These are phyloP conservation scores for Notothenia rossii DNA, from an alignment of 2,113 vertebrate species.

Conservation along the genomic window DNA sequence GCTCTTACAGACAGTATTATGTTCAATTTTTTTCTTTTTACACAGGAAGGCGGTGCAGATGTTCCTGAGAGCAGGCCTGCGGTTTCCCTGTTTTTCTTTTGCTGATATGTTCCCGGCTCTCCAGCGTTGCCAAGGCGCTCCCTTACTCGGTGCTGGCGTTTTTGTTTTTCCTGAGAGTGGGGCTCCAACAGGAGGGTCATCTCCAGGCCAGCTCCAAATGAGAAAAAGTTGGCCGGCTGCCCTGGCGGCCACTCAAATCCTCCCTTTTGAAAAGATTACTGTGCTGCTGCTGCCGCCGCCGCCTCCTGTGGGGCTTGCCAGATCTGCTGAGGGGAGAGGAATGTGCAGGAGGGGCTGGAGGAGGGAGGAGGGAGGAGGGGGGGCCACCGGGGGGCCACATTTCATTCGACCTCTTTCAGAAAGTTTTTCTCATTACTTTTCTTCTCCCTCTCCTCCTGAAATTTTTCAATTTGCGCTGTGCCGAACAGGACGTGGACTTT, in stretches of 20 bases:
- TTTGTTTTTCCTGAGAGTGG: conserved; percentile 81
- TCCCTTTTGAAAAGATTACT: conserved; percentile 86
- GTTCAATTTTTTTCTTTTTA: conserved; percentile 67
- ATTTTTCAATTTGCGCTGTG: conserved; percentile 75
- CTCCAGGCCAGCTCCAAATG: conserved; percentile 85
- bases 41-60: conserved; percentile 83
- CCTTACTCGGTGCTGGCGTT: conserved; percentile 74
- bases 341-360: conserved; percentile 76
- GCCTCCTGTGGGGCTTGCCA: conserved; percentile 82
- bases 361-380: conserved; percentile 61
- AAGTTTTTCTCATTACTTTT: conserved; percentile 82
- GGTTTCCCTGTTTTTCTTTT: conserved; percentile 81
- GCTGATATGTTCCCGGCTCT: conserved; percentile 73
- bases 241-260: conserved; percentile 84
- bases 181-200: conserved; percentile 85
- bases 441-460: conserved; percentile 67
- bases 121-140: conserved; percentile 79
- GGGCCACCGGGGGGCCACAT: conserved; percentile 65
- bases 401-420: conserved; percentile 80
- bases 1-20: conserved; percentile 80
- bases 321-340: conserved; percentile 82
- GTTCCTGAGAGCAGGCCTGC: conserved; percentile 77
- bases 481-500: conserved; percentile 71
- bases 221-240: conserved; percentile 83
- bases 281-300: conserved; percentile 81